phyloP scores from a whole-genome alignment of 2,797 vertebrate species.

The Lepidocolaptes lacrymiger region DNA sequence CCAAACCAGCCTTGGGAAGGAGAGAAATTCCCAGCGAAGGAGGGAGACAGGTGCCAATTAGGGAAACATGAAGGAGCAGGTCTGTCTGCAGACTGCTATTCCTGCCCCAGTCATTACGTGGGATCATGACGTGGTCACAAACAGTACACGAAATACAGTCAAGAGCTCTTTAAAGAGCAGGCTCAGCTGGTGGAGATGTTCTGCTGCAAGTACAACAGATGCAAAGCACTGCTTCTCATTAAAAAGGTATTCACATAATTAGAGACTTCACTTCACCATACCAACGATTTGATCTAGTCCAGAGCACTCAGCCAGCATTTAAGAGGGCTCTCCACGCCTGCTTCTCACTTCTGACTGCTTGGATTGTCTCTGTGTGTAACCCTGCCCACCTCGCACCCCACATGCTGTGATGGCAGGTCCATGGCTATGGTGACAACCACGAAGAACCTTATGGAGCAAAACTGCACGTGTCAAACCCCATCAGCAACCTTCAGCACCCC shows the following conservation, averaged over 20 bases:
- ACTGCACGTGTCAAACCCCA: background rate
- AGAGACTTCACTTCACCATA: constrained; percentile 66
- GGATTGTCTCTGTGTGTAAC: background rate
- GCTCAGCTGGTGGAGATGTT: constrained; percentile 54
- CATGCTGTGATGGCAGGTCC: background rate
- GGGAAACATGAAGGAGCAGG: constrained; percentile 53
- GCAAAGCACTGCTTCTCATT: constrained; percentile 73
- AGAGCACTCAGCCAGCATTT: background rate
- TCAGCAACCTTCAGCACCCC: background rate
- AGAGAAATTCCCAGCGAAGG: background rate
- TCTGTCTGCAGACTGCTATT: constrained; percentile 45
- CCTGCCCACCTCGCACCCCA: background rate
- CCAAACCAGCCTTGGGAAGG: background rate
- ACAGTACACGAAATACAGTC: background rate
- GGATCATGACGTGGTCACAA: constrained; percentile 3
- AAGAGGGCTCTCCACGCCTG: background rate
- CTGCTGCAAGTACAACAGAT: constrained; percentile 50
- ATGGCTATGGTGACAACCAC: background rate
- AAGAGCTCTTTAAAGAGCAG: constrained; percentile 55
- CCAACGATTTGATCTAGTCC: constrained; percentile 31
- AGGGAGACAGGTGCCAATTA: constrained; percentile 28
- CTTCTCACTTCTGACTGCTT: background rate
- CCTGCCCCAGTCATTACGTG: constrained; percentile 43
- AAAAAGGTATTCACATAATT: constrained; percentile 66
- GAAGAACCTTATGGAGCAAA: background rate